Base-by-base conservation (phyloP, 2,797 vertebrate species). In the Pelodytes ibericus region DNA sequence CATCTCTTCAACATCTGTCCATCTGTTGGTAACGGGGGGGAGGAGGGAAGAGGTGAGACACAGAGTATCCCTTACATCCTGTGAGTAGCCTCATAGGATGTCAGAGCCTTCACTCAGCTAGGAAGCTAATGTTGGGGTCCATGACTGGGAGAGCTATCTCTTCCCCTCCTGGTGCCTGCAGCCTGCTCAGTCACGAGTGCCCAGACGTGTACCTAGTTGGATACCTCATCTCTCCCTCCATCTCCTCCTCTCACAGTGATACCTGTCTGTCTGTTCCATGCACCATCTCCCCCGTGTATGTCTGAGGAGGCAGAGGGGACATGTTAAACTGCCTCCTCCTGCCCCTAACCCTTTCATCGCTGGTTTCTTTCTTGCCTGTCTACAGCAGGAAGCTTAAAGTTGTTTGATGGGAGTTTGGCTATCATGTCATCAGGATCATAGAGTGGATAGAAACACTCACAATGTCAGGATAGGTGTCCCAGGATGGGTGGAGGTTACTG, bases 11-110 rank as follows among this genome's bases (percentile, higher is more conserved):
- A n/a, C n/a, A n/a, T n/a, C n/a, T n/a, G n/a, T n/a, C n/a, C 71
- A 63, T 74, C 29, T 80, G 77, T 80, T 41, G 29, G 77, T 65
- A 60, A 33, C n/a, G 20, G 69, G 75, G 69, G 75, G 70, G 69
- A 73, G 57, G 76, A 79, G 66, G 63, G 63, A 73, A 73, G 71
- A 66, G 76, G 76, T 68, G 76, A 60, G 75, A 67, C 51, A 24
- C 15, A 66, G 27, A 47, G 60, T 77, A 71, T 71, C 63, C 70
- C 31, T 20, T 8, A 27, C 44, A 51, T 44, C 64, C 44, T 67
- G 44, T 51, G 18, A 29, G 24, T 60, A 25, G 47, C 18, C 5
- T 58, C 59, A 63, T 10, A 30, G 53, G 18, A 2, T 70, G 20
- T 44, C 18, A 53, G 49, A 5, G 2, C 16, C 36, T 53, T 2